Evolutionary conservation across 2,888 invertebrate species (phyloP).

Genomic region (Villa cingulata): DNA sequence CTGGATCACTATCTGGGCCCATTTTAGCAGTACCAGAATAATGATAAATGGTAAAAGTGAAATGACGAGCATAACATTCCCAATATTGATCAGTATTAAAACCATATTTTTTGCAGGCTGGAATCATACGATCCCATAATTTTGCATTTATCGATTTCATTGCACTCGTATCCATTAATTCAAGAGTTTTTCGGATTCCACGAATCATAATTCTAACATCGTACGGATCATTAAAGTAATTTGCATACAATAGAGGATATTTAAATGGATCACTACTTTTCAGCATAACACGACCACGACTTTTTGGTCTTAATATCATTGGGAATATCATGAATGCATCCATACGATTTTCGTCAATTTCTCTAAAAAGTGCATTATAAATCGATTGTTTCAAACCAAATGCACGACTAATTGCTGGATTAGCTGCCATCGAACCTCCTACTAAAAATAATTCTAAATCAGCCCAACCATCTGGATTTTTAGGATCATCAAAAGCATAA

Average conservation of each 20-base stretch:
- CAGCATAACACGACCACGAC: conserved; percentile 46
- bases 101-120: conserved; percentile 38
- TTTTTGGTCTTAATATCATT: conserved; percentile 47
- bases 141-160: conserved; percentile 38
- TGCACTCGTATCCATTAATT: conserved; percentile 34
- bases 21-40: conserved; percentile 46
- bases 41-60: conserved; percentile 44
- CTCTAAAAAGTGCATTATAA: conserved; percentile 29
- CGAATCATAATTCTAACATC: conserved; percentile 45
- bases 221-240: conserved; percentile 44
- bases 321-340: conserved; percentile 41
- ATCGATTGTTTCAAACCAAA: conserved; percentile 32
- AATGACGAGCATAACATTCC: conserved; percentile 43
- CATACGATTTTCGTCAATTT: conserved; percentile 13
- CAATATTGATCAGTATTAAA: conserved; percentile 45
- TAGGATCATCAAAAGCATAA: conserved; percentile 40
- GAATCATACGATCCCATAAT: conserved; percentile 37
- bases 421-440: conserved; percentile 34
- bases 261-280: conserved; percentile 44
- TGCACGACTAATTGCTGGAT: conserved; percentile 16
- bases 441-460: conserved; percentile 52
- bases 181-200: conserved; percentile 39
- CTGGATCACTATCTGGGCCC: conserved; percentile 41
- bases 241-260: conserved; percentile 47
- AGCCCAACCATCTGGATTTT: conserved; percentile 37